These are phyloP conservation scores for Scaptomyza reducta DNA, from an alignment of 2,888 invertebrate genomes.

Conservation along the genomic window DNA sequence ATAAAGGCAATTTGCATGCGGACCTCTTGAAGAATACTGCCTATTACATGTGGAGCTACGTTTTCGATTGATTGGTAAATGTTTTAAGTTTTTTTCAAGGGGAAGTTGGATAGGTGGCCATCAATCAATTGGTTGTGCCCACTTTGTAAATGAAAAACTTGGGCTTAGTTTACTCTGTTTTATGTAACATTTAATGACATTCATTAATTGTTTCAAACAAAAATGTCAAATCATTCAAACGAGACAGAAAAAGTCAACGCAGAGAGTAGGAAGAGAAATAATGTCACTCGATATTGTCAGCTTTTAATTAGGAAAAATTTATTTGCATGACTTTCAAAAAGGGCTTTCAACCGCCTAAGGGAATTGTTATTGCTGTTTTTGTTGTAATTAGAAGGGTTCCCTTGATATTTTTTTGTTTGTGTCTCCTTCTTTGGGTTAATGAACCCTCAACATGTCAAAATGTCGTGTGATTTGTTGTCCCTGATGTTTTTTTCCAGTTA, in stretches of 20 bases:
- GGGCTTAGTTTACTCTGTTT: slow-evolving; percentile 47
- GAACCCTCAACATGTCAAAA: slow-evolving; percentile 63
- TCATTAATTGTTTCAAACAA: slow-evolving; percentile 61
- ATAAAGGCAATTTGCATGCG: slow-evolving; percentile 68
- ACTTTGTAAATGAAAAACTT: slow-evolving; percentile 62
- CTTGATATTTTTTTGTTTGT: slow-evolving; percentile 15
- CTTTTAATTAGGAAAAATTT: slow-evolving; percentile 67
- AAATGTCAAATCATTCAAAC: slow-evolving; percentile 61
- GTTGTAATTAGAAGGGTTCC: slow-evolving; percentile 54
- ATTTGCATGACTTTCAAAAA: slow-evolving; percentile 66
- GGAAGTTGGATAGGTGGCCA: slow-evolving; percentile 18
- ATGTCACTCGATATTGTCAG: slow-evolving; percentile 57
- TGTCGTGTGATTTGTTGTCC: slow-evolving; percentile 35
- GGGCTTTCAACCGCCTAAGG: slow-evolving; percentile 33
- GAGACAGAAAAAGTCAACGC: neutral
- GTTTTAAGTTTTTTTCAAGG: slow-evolving; percentile 5
- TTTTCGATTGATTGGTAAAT: slow-evolving; percentile 43
- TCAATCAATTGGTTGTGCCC: slow-evolving; percentile 63
- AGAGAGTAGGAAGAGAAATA: neutral
- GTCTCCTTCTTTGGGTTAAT: slow-evolving; percentile 39
- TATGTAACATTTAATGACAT: slow-evolving; percentile 63
- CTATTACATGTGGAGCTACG: slow-evolving; percentile 10
- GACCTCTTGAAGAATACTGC: slow-evolving; percentile 17
- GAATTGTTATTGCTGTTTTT: slow-evolving; percentile 29
- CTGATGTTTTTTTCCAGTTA: slow-evolving; percentile 17